Percentiles rank a stretch among this genome's conserved stretches.
Conservation (phyloP, 2,888 invertebrate species). For the Tetrapedia diversipes region DNA sequence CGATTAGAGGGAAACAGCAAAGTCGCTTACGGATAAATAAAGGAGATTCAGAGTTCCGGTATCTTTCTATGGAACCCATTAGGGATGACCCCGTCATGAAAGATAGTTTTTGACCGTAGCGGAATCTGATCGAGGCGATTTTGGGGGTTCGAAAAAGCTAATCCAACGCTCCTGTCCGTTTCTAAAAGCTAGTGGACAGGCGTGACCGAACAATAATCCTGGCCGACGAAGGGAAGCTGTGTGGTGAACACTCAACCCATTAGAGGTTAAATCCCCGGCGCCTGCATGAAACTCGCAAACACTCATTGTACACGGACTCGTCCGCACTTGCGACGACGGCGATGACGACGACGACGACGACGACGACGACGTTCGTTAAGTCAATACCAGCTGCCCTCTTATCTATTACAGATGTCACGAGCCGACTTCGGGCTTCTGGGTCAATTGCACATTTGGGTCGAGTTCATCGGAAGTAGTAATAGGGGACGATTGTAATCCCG, state of each 20-base stretch:
- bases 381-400: conserved; percentile 67
- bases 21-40: not conserved
- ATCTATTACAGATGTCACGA: conserved; percentile 68
- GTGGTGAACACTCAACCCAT: conserved; percentile 16
- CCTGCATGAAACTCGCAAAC: not conserved
- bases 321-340: conserved; percentile 34
- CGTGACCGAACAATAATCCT: conserved; percentile 32
- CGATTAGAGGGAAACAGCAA: not conserved
- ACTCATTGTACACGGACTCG: conserved; percentile 39
- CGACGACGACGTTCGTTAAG: conserved; percentile 57
- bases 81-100: not conserved
- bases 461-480: conserved; percentile 57
- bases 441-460: conserved; percentile 66
- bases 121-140: conserved; percentile 15
- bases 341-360: conserved; percentile 3
- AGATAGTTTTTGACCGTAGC: not conserved
- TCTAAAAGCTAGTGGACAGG: not conserved
- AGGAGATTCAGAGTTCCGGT: not conserved
- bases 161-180: conserved; percentile 5
- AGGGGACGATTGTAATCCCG: conserved; percentile 44
- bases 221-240: not conserved
- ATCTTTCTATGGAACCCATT: conserved; percentile 10
- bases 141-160: conserved; percentile 16
- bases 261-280: conserved; percentile 26
- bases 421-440: conserved; percentile 62